Evolutionary conservation across 2,113 vertebrate species (phyloP), one percentile per base, ranked within the genome.

Genomic region (Dicaeum eximium): DNA sequence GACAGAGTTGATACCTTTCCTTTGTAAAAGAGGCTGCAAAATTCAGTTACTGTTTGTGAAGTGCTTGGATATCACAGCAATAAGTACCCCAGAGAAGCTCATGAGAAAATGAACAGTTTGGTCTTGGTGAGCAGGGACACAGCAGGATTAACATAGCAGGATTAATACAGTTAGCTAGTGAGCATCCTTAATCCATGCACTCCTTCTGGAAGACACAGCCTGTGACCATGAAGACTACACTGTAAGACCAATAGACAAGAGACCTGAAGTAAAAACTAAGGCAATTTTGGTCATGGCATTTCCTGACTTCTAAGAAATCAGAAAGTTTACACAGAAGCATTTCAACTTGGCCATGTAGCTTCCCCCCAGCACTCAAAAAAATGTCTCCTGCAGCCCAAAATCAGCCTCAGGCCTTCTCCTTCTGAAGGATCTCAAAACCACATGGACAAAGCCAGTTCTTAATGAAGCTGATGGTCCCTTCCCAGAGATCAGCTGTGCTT

Each of bases 241-340:
- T 42, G n/a, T 16, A n/a, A 57, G 2, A 20, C 50, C 56, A 33
- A 70, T 2, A 37, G 5, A 53, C 30, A 9, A 56, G 37, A 75
- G 37, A 18, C 21, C 27, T 24, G n/a, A 80, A 85, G 19, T 42
- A 7, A 88, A 57, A 90, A 45, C 42, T 11, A 37, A 74, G 44
- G 53, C 65, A 54, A 60, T 69, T 94, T 44, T 38, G 38, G 28
- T 30, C 35, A 40, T 30, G 53, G 15, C 5, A 6, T 61, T 93
- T 95, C 96, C 93, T 88, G 75, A 44, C 66, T 90, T 93, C 88
- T 54, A 90, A 86, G 88, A 93, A 86, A 61, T 72, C 38, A 70
- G 77, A 86, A 90, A 88, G 44, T 48, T 93, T 57, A 81, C 4
- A 5, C 27, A 82, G 74, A 60, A 82, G 48, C n/a, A 31, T 40